Conservation (phyloP, 1,140 invertebrate genomes). For the Pantala flavescens region DNA sequence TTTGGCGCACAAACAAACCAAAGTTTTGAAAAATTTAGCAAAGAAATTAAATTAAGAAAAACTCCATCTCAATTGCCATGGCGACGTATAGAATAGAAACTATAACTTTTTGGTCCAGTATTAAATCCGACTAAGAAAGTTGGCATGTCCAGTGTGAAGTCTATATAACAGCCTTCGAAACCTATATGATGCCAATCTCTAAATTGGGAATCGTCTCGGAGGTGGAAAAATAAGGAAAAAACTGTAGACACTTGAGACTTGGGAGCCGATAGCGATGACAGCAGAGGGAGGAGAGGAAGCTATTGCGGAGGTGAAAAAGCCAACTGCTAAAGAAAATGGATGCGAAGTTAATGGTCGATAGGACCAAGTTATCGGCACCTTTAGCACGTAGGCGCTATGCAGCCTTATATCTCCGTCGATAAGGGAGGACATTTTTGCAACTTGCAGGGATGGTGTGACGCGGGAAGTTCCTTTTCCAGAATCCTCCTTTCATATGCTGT, state of each 20-base stretch:
- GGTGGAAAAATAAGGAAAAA: background rate
- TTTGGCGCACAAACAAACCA: too few species aligned
- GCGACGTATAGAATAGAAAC: background rate
- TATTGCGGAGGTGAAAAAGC: background rate
- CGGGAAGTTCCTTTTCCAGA: too few species aligned
- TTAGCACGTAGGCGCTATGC: too few species aligned
- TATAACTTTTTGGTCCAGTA: background rate
- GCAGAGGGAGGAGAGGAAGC: background rate
- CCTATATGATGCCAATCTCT: constrained; percentile 1
- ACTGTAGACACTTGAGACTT: background rate
- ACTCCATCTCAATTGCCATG: background rate
- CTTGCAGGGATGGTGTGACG: background rate
- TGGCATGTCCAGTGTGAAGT: background rate
- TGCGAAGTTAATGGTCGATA: background rate
- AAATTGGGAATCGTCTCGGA: constrained; percentile 4
- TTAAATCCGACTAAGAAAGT: background rate
- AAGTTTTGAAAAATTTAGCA: too few species aligned
- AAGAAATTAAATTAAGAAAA: too few species aligned
- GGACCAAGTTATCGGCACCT: too few species aligned
- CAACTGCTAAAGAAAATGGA: background rate
- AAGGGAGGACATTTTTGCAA: background rate
- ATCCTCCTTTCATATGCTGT: too few species aligned
- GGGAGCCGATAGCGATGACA: background rate
- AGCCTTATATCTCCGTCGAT: too few species aligned
- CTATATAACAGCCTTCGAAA: background rate